These are phyloP conservation scores for Sycophila texana DNA, from an alignment of 2,888 invertebrate species.

Conservation along the genomic window DNA sequence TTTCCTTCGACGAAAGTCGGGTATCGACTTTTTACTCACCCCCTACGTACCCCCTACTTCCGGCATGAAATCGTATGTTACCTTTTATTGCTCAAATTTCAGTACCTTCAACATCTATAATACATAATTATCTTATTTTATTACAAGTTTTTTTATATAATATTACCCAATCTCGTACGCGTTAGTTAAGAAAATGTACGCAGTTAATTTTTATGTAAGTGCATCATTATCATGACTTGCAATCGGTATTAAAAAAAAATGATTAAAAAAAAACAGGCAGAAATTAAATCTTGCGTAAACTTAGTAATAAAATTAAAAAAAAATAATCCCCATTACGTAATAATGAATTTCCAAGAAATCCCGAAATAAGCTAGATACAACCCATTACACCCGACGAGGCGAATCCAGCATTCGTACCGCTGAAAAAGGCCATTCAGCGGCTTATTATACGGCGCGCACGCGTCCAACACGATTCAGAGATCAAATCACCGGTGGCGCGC, in stretches of 20 bases:
- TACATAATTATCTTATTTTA: constrained; percentile 42
- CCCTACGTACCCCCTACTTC: constrained; percentile 3
- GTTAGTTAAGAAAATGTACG: no score
- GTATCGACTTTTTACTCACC: constrained; percentile 6
- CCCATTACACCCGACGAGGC: constrained; percentile 22
- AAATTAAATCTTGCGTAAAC: no score
- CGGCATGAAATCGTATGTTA: constrained; percentile 12
- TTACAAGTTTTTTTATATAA: neutral
- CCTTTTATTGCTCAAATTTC: constrained; percentile 31
- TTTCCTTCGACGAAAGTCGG: constrained; percentile 30
- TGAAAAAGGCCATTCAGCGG: constrained; percentile 39
- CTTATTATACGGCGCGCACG: constrained; percentile 20
- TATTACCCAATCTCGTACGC: no score
- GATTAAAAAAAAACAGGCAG: no score
- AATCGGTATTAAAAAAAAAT: no score
- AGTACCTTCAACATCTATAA: neutral
- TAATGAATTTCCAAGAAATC: neutral
- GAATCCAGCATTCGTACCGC: constrained; percentile 8
- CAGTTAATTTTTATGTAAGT: no score
- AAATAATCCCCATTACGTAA: neutral
- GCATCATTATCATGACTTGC: no score
- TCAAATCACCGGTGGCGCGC: constrained; percentile 3
- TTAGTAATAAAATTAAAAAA: neutral
- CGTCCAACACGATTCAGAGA: constrained; percentile 28
- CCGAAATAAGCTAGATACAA: neutral